Base-by-base conservation (phyloP, 2,888 invertebrate genomes). In the Eristalinus aeneus region DNA sequence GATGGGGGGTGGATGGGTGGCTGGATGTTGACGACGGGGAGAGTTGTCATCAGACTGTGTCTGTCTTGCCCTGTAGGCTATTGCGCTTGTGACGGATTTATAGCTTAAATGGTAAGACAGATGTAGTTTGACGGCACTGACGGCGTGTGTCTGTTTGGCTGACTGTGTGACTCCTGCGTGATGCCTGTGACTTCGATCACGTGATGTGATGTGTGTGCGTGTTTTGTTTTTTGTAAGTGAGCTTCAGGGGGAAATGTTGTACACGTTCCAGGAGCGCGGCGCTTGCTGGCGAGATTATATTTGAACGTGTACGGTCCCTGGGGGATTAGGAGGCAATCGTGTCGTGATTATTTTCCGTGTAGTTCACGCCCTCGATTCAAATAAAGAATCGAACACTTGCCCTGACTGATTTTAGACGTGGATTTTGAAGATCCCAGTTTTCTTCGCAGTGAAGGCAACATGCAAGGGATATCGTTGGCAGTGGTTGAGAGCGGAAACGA, bases 1-100 rank as follows among this genome's bases (percentile, higher is more conserved):
- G 71, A 3, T 5, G 60, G 9, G 31, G 60, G 27, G 27, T 27
- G 27, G 27, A 27, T 39, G 60, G 64, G 12, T 56, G 23, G 36
- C 31, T 64, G 54, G 60, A 71, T 75, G 67, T 67, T 72, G 67
- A 79, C 56, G 63, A 63, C 10, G 31, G 23, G 77, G 56, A 54
- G 27, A 77, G 64, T 63, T 81, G 68, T 77, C 73, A 63, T 85
- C 80, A 80, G 73, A 77, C 73, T 67, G 54, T 69, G 69, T 85
- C 85, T 85, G 85, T 85, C 85, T 85, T 85, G 80, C 85, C 85
- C 80, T 80, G 80, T 85, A 85, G 80, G 85, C 85, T 85, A 85
- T 85, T 81, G 80, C 73, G 64, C 63, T 64, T 76, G 72, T 69
- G 76, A 85, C 76, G 80, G 72, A 85, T 85, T 85, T 85, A 85